These are phyloP conservation scores for Gymnarchus niloticus DNA, from an alignment of 2,113 vertebrate species.

Conservation along the genomic window DNA sequence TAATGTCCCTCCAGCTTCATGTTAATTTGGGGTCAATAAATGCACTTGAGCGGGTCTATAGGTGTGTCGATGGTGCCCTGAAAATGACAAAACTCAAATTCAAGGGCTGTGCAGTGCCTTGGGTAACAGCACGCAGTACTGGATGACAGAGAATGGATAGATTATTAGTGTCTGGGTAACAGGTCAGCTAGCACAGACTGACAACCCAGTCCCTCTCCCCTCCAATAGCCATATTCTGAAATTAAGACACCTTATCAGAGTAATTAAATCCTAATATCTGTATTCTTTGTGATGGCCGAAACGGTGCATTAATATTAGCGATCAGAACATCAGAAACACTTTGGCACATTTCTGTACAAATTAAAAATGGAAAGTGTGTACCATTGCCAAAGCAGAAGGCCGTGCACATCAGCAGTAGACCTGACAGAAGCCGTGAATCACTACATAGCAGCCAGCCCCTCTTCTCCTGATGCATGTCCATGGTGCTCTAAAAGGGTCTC, in stretches of 20 bases:
- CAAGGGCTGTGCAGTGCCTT: background rate
- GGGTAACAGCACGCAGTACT: background rate
- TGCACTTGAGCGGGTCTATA: background rate
- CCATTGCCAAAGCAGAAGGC: background rate
- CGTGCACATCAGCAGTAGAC: background rate
- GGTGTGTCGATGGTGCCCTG: background rate
- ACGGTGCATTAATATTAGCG: too few species aligned
- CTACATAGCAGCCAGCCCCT: background rate
- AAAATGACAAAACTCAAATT: background rate
- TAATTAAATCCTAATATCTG: background rate
- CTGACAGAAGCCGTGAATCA: background rate
- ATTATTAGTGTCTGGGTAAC: background rate
- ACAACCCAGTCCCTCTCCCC: background rate
- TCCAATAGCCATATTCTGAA: background rate
- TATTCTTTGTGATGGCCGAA: too few species aligned
- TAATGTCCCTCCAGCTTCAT: too few species aligned
- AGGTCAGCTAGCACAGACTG: background rate
- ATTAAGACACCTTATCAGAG: background rate
- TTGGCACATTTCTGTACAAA: background rate
- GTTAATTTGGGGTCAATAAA: background rate
- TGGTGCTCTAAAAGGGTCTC: background rate
- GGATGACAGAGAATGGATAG: background rate
- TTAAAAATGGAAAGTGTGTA: background rate
- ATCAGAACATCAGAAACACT: too few species aligned
- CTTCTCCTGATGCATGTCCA: background rate